phyloP scores from a whole-genome alignment of 2,797 vertebrate genomes.

The Rhyacichthys aspro region DNA sequence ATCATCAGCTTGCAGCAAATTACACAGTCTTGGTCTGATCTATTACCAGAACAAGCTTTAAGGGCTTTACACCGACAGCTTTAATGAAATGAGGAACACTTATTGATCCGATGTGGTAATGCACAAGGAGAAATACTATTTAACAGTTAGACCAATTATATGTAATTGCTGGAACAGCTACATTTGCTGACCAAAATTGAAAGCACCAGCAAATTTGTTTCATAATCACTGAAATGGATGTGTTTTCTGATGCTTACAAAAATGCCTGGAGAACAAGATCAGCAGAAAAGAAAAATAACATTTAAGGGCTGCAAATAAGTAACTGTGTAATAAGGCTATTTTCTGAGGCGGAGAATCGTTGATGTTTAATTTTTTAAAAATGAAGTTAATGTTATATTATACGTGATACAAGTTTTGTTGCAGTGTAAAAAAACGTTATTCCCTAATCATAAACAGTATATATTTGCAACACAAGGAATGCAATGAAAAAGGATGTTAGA shows the following conservation, averaged over 20 bases:
- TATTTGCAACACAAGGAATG: constrained; percentile 23
- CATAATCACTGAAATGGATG: constrained; percentile 39
- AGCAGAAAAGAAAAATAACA: constrained; percentile 41
- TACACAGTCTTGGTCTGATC: constrained; percentile 54
- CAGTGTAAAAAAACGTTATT: too few relatives aligned
- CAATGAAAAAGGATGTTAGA: constrained; percentile 77
- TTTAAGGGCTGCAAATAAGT: constrained; percentile 44
- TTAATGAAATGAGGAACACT: constrained; percentile 76
- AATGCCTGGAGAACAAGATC: constrained; percentile 61
- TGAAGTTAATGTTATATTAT: too few relatives aligned
- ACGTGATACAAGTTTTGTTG: too few relatives aligned
- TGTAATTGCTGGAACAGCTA: constrained; percentile 51
- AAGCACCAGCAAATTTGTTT: constrained; percentile 44
- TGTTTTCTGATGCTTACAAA: constrained; percentile 39
- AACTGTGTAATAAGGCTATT: constrained; percentile 46
- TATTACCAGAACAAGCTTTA: constrained; percentile 62
- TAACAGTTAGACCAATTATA: constrained; percentile 61
- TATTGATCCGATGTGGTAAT: constrained; percentile 69
- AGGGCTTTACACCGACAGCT: constrained; percentile 60
- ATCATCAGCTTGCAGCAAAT: constrained; percentile 73
- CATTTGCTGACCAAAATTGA: constrained; percentile 48
- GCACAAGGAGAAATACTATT: constrained; percentile 38
- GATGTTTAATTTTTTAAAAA: constrained; percentile 37
- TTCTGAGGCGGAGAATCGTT: constrained; percentile 14
- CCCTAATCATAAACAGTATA: constrained; percentile 9